Evolutionary conservation across 2,888 invertebrate genomes (phyloP), one percentile per base, ranked within the genome.

Genomic region (Andrena bicolor): DNA sequence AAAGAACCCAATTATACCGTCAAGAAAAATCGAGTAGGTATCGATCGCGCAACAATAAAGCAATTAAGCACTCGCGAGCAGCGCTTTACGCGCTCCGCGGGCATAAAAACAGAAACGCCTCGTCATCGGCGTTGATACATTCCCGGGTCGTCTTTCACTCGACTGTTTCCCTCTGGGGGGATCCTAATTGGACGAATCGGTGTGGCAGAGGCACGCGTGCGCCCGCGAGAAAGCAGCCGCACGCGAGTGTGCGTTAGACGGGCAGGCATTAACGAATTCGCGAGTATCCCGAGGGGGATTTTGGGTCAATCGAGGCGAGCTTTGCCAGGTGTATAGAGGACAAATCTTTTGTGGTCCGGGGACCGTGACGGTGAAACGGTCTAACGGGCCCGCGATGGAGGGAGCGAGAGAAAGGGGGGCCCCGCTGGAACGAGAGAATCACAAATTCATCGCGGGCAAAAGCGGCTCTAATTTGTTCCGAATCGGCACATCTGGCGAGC

Each of bases 321-420:
- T 23, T 16, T 8, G 7, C 6, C 2, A 30, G 58, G 49, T 30
- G 51, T 78, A 86, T 71, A 64, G 82, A 83, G 80, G 83, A 81
- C 80, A 79, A 82, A 86, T 87, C 82, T 81, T 74, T 87, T 77
- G 77, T 73, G 80, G 77, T 66, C 72, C 78, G 30, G 65, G 72
- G 77, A 84, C 81, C 85, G 78, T 88, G 88, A 88, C 88, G 84
- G 72, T 60, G 84, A 80, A 81, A 86, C 82, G 79, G 75, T 88
- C 86, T 88, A 86, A 88, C 76, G 83, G 83, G 76, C 51, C 60
- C 41, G 28, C 60, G 26, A 35, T 26, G 28, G 41, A 76, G 51
- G 53, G 23, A 20, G n/a, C n/a, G 63, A 51, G 76, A 63, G 77
- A 73, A 65, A 64, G 64, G 76, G 64, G 74, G 28, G 41, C 48